These are phyloP conservation scores for Sakesphorus luctuosus DNA, from an alignment of 2,113 vertebrate species.

Conservation along the genomic window DNA sequence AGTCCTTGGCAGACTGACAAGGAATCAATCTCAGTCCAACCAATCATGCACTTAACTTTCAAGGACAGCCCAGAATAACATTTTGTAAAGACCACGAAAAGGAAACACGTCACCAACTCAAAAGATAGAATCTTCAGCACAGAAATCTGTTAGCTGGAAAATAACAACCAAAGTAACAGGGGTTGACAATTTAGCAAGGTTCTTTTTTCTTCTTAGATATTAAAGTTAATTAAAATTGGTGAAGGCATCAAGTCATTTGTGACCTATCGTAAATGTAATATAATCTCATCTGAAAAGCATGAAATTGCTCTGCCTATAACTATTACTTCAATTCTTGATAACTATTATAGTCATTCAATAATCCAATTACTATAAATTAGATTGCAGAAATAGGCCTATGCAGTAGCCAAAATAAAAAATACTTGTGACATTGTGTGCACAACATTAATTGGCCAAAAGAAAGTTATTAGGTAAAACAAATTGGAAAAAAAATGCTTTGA, in stretches of 20 bases:
- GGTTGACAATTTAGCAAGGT: slow-evolving; percentile 28
- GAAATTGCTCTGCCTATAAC: slow-evolving; percentile 70
- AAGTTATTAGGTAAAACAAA: neutral
- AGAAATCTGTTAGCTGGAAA: slow-evolving; percentile 26
- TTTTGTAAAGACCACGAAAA: neutral
- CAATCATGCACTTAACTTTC: neutral
- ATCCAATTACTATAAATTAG: slow-evolving; percentile 61
- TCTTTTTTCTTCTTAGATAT: slow-evolving; percentile 41
- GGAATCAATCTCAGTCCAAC: neutral
- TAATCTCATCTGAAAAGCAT: slow-evolving; percentile 73
- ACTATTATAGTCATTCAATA: slow-evolving; percentile 60
- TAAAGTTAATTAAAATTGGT: slow-evolving; percentile 67
- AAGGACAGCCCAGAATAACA: neutral
- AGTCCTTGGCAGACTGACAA: neutral
- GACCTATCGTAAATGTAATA: slow-evolving; percentile 55
- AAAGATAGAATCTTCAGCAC: neutral
- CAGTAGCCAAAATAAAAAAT: neutral
- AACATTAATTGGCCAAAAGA: neutral
- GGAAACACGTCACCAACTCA: neutral
- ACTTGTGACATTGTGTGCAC: neutral
- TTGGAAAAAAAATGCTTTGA: neutral
- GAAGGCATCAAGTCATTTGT: slow-evolving; percentile 57
- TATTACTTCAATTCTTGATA: slow-evolving; percentile 64
- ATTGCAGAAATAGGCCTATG: neutral
- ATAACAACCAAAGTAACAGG: slow-evolving; percentile 1